Evolutionary conservation across 2,113 vertebrate species (phyloP).

Genomic region (Progne subis): DNA sequence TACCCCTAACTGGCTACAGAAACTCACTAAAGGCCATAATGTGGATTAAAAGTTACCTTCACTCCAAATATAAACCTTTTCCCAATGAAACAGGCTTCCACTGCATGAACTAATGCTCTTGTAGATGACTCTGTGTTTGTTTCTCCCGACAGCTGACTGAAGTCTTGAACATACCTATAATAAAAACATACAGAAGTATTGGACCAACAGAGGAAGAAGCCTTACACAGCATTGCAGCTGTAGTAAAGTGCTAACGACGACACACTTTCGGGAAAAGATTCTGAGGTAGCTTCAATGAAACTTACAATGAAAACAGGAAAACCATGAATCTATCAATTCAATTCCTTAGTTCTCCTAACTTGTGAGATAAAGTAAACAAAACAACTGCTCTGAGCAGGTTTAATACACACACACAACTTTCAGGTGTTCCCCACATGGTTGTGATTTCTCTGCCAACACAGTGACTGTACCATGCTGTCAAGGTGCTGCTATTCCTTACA

Average conservation of each 20-base stretch:
- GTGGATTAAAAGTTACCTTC: constrained; percentile 74
- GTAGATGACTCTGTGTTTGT: constrained; percentile 25
- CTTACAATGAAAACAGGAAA: background rate
- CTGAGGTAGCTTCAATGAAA: background rate
- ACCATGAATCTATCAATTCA: background rate
- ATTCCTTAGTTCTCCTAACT: background rate
- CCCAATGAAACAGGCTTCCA: constrained; percentile 82
- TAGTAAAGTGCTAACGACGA: background rate
- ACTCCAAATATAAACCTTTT: constrained; percentile 83
- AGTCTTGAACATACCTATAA: constrained; percentile 71
- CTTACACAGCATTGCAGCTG: background rate
- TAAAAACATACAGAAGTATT: background rate
- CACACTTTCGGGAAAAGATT: background rate
- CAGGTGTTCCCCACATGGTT: accelerated
- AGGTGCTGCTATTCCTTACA: background rate
- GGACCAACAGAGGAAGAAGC: background rate
- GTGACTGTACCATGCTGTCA: background rate
- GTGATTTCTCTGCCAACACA: background rate
- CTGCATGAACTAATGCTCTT: constrained; percentile 74
- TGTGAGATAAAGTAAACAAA: background rate
- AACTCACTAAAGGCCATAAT: background rate
- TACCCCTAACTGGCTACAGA: background rate
- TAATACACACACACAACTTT: background rate
- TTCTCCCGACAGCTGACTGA: constrained; percentile 55
- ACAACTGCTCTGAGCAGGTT: background rate